Percentiles rank a stretch among this genome's conserved stretches.
phyloP scores from a whole-genome alignment of 2,113 vertebrate species.

The Trichechus manatus region DNA sequence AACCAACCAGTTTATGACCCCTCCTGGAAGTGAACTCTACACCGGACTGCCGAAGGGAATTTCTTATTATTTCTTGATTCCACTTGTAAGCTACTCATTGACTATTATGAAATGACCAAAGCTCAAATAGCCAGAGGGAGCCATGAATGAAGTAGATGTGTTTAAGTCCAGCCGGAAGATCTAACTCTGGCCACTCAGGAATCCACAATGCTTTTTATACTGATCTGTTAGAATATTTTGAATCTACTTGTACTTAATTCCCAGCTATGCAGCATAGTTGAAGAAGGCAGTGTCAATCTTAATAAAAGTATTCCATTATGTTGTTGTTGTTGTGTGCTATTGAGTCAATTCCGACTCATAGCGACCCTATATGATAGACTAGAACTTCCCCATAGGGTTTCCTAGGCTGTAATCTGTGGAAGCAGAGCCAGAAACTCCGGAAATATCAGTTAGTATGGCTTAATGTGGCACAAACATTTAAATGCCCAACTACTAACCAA shows the following conservation, averaged over 20 bases:
- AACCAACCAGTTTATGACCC: not conserved
- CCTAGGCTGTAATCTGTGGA: too few relatives aligned
- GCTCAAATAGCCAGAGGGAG: not conserved
- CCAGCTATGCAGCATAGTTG: not conserved
- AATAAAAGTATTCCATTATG: not conserved
- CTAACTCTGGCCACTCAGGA: not conserved
- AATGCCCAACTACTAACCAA: not conserved
- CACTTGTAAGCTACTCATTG: not conserved
- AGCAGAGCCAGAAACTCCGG: too few relatives aligned
- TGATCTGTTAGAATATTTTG: not conserved
- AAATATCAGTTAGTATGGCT: not conserved
- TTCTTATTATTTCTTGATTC: too few relatives aligned
- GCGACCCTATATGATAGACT: too few relatives aligned
- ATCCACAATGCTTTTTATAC: not conserved
- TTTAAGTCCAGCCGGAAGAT: not conserved
- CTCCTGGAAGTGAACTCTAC: rapidly evolving
- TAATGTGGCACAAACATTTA: not conserved
- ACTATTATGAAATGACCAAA: not conserved
- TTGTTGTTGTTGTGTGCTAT: too few relatives aligned
- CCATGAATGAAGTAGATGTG: not conserved
- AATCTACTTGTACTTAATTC: not conserved
- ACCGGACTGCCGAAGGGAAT: not conserved
- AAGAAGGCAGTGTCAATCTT: too few relatives aligned
- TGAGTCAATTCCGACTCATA: too few relatives aligned
- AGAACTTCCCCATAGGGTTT: too few relatives aligned